Evolutionary conservation across 2,888 invertebrate genomes (phyloP), one percentile per base, ranked within the genome.

Genomic region (Caenorhabditis uteleia): DNA sequence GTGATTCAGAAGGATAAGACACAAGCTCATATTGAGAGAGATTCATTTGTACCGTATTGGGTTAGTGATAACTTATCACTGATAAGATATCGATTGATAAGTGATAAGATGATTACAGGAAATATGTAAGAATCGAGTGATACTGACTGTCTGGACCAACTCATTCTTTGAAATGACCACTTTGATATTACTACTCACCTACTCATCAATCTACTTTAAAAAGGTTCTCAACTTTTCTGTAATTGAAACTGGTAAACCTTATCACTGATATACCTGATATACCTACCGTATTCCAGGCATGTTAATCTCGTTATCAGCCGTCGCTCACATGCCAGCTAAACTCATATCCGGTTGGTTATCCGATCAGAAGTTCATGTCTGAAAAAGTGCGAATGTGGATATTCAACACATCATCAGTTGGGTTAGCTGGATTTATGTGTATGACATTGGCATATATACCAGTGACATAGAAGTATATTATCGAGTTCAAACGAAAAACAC

Each of bases 111-210:
- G 25, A 23, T 38, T 70, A 33, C 20, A 71, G 73, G 71, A 67
- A 26, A 78, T 79, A 36, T 64, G 68, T 61, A 75, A 66, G 54
- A 77, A 77, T 57, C 66, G 70, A 16, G 70, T 74, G 2, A 74
- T 79, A n/a, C 27, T 73, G 38, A 67, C 67, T 14, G 69, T 78
- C 7, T 78, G 77, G 79, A 49, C 73, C 27, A 79, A 79, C 53
- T 75, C 79, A 0, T 75, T 79, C 29, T 75, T 73, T 23, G 79
- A 79, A 49, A 74, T 79, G 65, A 72, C 77, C 31, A 71, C 76
- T 2, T 65, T 77, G n/a, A 77, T 77, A 18, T 68, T 79, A 33
- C 69, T 79, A n/a, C 55, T 79, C 31, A 79, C 79, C 20, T 79
- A 79, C 50, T 69, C 75, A 21, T 78, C 79, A 20, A 69, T 75